phyloP scores from a whole-genome alignment of 2,797 vertebrate genomes.

The Dromococcyx pavoninus region DNA sequence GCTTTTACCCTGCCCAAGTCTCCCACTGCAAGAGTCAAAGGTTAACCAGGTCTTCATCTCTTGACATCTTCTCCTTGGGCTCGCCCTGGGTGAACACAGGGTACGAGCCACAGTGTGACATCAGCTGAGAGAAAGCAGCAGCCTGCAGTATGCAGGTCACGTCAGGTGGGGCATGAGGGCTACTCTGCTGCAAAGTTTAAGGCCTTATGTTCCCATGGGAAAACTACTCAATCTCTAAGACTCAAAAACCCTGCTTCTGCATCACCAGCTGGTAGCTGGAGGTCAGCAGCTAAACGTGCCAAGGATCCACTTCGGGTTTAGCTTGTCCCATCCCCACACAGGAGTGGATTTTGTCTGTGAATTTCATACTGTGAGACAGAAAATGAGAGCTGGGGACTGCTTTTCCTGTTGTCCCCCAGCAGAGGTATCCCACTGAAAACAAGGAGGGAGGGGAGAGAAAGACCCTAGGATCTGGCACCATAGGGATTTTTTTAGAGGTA shows the following conservation, averaged over 20 bases:
- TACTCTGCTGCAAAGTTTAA: not conserved
- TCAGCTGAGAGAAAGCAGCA: not conserved
- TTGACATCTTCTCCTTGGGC: not conserved
- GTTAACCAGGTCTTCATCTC: not conserved
- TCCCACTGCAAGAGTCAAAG: not conserved
- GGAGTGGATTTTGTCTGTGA: fast-evolving
- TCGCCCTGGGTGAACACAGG: fast-evolving
- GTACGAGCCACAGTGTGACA: fast-evolving
- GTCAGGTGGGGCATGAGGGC: not conserved
- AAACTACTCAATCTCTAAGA: not conserved
- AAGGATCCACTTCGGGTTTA: not conserved
- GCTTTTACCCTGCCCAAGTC: not conserved
- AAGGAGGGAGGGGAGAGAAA: not conserved
- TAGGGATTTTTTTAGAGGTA: not conserved
- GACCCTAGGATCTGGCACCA: not conserved
- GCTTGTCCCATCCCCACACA: not conserved
- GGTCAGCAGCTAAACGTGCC: not conserved
- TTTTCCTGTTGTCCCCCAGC: not conserved
- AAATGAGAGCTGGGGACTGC: not conserved
- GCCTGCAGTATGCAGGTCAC: fast-evolving
- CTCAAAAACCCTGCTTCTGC: not conserved
- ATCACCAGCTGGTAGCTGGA: not conserved
- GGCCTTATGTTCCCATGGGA: not conserved
- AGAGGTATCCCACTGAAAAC: not conserved
- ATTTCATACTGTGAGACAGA: not conserved